A percentile compares a stretch with the other conserved stretches of the same genome.
Conservation (phyloP, 1,140 invertebrate genomes). For the Drosophila prosaltans region DNA sequence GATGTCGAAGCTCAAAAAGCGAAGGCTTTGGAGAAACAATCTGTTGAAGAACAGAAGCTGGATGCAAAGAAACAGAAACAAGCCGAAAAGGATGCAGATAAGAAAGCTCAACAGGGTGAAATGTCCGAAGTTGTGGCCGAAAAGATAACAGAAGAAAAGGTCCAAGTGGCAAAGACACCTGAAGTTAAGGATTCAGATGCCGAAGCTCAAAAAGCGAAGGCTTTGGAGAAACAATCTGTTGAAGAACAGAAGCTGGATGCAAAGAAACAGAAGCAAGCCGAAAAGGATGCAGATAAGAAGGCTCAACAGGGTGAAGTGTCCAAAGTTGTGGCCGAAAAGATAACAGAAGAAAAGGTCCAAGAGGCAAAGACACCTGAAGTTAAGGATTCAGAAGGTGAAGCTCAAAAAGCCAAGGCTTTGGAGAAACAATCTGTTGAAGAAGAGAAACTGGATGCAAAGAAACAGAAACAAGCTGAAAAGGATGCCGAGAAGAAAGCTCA, state of each 20-base stretch:
- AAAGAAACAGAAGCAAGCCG: conserved; percentile 29
- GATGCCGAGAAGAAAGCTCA: conserved; percentile 18
- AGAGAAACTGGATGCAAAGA: conserved; percentile 6
- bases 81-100: conserved; percentile 9
- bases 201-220: conserved; percentile 31
- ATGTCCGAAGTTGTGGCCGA: conserved; percentile 25
- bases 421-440: conserved; percentile 33
- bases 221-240: conserved; percentile 36
- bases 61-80: conserved; percentile 26
- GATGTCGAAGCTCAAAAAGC: conserved; percentile 30
- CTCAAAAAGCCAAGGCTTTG: conserved; percentile 40
- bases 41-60: conserved; percentile 25
- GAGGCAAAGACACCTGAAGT: not conserved
- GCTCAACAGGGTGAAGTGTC: conserved; percentile 16
- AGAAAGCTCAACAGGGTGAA: conserved; percentile 16
- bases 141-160: conserved; percentile 28
- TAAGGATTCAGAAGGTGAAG: conserved; percentile 32
- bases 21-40: conserved; percentile 27
- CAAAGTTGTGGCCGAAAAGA: conserved; percentile 20
- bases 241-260: conserved; percentile 25
- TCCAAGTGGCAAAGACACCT: conserved; percentile 28
- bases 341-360: conserved; percentile 17
- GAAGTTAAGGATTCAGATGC: conserved; percentile 29
- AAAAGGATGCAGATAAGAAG: conserved; percentile 18
- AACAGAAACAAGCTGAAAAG: conserved; percentile 31